A percentile compares a stretch with the other conserved stretches of the same genome.
Evolutionary conservation across 1,140 invertebrate genomes (phyloP).

Genomic region (Drosophila hydei): DNA sequence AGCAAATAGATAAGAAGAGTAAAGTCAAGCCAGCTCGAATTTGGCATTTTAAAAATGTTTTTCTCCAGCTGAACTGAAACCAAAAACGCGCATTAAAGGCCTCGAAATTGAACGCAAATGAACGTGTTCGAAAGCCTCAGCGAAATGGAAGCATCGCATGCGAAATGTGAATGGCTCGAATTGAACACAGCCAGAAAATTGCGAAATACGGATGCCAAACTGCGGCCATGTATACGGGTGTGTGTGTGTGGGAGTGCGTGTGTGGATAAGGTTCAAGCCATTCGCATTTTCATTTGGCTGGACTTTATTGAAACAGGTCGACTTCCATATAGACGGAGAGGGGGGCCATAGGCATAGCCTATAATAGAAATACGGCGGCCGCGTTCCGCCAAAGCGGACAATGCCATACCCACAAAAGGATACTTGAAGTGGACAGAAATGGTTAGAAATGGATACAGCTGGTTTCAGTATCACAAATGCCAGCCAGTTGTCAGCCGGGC

Average conservation of each 20-base stretch:
- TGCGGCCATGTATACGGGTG: neutral
- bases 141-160: conserved; percentile 30
- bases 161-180: conserved; percentile 31
- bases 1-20: neutral
- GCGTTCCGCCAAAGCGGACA: neutral
- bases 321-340: conserved; percentile 28
- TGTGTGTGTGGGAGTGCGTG: conserved; percentile 16
- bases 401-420: conserved; percentile 11
- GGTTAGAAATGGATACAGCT: conserved; percentile 1
- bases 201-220: conserved; percentile 5
- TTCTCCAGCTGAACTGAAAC: conserved; percentile 20
- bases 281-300: conserved; percentile 46
- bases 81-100: conserved; percentile 49
- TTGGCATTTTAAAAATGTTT: neutral
- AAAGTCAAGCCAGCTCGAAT: neutral
- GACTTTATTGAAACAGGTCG: conserved; percentile 58
- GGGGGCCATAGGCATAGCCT: conserved; percentile 2
- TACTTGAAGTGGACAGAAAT: conserved; percentile 14
- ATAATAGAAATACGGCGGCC: conserved; percentile 31
- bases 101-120: conserved; percentile 30
- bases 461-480: neutral
- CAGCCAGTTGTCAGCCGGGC: conserved; percentile 9
- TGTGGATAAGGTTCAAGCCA: conserved; percentile 47
- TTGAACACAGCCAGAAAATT: conserved; percentile 17
- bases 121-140: conserved; percentile 11